Evolutionary conservation across 2,113 vertebrate genomes (phyloP).

Genomic region (Puntigrus tetrazona): DNA sequence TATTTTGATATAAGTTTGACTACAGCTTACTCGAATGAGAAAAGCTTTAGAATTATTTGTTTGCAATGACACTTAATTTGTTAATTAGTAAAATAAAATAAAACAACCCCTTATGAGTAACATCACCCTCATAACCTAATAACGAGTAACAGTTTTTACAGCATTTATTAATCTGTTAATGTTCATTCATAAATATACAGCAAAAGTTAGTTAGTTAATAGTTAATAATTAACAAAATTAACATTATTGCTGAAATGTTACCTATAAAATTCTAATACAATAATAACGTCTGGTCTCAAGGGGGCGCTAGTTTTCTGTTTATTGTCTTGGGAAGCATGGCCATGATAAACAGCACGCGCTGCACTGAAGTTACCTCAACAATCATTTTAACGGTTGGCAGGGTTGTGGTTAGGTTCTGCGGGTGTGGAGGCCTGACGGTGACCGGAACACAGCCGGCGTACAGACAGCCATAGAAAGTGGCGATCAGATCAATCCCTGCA

Average conservation of each 20-base stretch:
- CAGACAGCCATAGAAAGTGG: slow-evolving; percentile 93
- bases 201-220: no score
- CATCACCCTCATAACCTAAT: no score
- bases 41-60: background rate
- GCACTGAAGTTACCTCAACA: slow-evolving; percentile 81
- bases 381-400: slow-evolving; percentile 96
- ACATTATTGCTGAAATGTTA: background rate
- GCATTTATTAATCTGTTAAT: background rate
- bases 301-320: background rate
- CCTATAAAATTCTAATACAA: background rate
- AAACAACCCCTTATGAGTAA: background rate
- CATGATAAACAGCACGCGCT: background rate
- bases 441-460: slow-evolving; percentile 91
- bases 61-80: background rate
- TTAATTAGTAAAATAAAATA: background rate
- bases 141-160: no score
- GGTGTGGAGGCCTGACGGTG: slow-evolving; percentile 91
- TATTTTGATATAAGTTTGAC: background rate
- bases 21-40: no score
- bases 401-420: slow-evolving; percentile 91
- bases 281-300: background rate
- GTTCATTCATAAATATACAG: background rate
- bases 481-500: slow-evolving; percentile 91
- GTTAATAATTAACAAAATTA: background rate
- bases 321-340: background rate